Percentiles rank a stretch among this genome's conserved stretches.
Evolutionary conservation across 2,113 vertebrate genomes (phyloP).

Genomic region (Nibea albiflora): DNA sequence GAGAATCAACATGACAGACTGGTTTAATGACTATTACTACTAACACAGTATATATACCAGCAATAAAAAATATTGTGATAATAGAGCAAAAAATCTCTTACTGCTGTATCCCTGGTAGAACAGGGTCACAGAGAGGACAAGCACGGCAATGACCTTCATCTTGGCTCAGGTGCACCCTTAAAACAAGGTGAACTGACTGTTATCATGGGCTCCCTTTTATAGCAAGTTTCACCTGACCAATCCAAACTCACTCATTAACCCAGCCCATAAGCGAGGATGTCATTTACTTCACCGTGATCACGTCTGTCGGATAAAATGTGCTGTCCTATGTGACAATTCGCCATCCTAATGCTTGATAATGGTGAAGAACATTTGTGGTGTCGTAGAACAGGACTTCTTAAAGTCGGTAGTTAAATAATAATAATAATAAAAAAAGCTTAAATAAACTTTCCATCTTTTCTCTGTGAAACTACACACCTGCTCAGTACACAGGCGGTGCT

Average conservation of each 20-base stretch:
- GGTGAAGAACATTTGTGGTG: not conserved
- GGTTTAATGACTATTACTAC: not conserved
- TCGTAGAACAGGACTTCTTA: not conserved
- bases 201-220: conserved; percentile 67
- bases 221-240: conserved; percentile 47
- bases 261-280: conserved; percentile 8
- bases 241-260: conserved; percentile 1
- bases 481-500: not conserved
- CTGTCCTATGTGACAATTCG: not conserved
- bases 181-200: conserved; percentile 12
- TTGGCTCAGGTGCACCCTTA: conserved; percentile 31
- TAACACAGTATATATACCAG: not conserved
- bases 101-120: conserved; percentile 72
- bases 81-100: conserved; percentile 62
- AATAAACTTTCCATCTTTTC: not conserved
- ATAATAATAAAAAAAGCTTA: not conserved
- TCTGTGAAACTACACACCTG: conserved; percentile 60
- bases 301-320: not conserved
- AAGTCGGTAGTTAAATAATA: not conserved
- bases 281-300: not conserved
- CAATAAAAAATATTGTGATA: not conserved
- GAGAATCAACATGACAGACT: conserved; percentile 6
- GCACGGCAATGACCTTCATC: conserved; percentile 73
- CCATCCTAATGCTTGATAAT: not conserved
- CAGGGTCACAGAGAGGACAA: conserved; percentile 71